Conservation (phyloP, 2,113 vertebrate species). For the Microtus ochrogaster region DNA sequence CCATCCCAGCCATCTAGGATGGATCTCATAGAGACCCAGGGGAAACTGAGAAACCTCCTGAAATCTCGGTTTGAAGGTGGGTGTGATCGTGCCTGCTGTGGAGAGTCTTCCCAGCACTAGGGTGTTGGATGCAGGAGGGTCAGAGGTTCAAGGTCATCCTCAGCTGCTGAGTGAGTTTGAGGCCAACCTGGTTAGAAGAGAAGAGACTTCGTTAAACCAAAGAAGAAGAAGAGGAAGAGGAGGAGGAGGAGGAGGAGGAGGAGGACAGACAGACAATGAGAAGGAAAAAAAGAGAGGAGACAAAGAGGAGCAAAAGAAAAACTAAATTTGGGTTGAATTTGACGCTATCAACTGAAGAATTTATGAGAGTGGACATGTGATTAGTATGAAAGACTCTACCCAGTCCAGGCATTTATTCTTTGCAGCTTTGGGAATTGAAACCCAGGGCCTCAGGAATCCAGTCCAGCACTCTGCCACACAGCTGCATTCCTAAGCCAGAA, state of each 20-base stretch:
- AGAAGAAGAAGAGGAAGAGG: too few species aligned
- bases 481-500: neutral
- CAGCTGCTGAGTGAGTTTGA: neutral
- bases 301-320: too few species aligned
- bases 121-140: neutral
- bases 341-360: neutral
- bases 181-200: neutral
- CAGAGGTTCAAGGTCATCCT: neutral
- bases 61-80: neutral
- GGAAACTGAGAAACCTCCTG: constrained; percentile 8
- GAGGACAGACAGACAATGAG: too few species aligned
- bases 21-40: neutral
- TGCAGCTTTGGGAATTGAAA: neutral
- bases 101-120: too few species aligned
- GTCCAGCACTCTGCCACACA: neutral
- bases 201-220: neutral
- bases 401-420: neutral
- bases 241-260: too few species aligned
- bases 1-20: neutral
- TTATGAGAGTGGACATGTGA: neutral
- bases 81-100: neutral
- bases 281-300: too few species aligned
- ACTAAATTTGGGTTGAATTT: neutral
- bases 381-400: neutral
- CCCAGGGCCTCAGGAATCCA: neutral